Conservation (phyloP, 1,140 invertebrate genomes). For the Aphelenchoides avenae region DNA sequence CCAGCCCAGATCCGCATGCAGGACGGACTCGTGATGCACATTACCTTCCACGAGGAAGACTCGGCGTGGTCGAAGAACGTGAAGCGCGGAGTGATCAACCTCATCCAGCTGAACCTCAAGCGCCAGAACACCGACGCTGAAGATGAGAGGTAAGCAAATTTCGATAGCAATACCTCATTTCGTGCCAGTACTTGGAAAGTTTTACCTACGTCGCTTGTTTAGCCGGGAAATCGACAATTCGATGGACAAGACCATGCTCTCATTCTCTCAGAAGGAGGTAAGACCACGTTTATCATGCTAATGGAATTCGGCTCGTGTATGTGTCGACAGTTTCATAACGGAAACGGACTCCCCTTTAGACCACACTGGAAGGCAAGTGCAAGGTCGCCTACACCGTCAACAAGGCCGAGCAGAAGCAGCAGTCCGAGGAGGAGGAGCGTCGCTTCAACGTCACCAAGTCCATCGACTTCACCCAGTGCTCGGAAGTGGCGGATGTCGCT, state of each 20-base stretch:
- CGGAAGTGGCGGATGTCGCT: slow-evolving; percentile 32
- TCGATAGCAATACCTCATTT: too few species aligned
- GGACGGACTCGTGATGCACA: slow-evolving; percentile 27
- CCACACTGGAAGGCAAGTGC: slow-evolving; percentile 13
- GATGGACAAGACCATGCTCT: too few species aligned
- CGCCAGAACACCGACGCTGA: too few species aligned
- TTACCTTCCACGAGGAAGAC: slow-evolving; percentile 40
- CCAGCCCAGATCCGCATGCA: slow-evolving; percentile 24
- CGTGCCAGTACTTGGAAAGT: too few species aligned
- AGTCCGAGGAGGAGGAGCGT: not conserved
- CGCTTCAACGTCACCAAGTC: slow-evolving; percentile 52
- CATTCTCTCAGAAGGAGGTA: too few species aligned
- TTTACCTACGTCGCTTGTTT: too few species aligned
- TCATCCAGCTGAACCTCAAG: slow-evolving; percentile 59
- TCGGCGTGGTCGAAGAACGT: slow-evolving; percentile 58
- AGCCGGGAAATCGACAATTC: too few species aligned
- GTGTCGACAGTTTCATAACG: too few species aligned
- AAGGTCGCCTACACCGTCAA: slow-evolving; percentile 5
- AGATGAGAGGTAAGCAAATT: too few species aligned
- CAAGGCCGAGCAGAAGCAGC: not conserved
- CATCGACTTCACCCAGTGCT: slow-evolving; percentile 52
- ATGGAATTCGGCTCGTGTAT: too few species aligned
- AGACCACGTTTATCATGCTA: too few species aligned
- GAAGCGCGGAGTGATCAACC: slow-evolving; percentile 54
- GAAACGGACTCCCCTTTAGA: too few species aligned